phyloP scores from a whole-genome alignment of 2,797 vertebrate species.

The Schizothorax lantsangensis region DNA sequence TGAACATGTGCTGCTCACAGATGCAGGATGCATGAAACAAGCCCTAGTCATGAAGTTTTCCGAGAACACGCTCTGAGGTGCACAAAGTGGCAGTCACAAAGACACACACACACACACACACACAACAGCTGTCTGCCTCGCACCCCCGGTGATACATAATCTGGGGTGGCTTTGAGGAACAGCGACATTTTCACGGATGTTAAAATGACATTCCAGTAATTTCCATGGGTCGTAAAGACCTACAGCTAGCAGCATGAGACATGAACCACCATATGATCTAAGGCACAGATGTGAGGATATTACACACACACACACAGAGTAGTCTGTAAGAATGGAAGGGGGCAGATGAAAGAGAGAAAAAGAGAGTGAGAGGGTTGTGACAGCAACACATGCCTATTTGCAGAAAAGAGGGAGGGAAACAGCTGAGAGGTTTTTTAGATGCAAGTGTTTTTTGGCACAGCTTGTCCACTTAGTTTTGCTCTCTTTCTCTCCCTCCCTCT shows the following conservation, averaged over 20 bases:
- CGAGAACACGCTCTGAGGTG: not conserved
- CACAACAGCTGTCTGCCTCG: conserved; percentile 40
- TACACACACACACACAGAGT: not conserved
- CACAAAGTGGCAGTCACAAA: conserved; percentile 19
- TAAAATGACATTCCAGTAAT: conserved; percentile 63
- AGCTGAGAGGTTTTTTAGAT: conserved; percentile 56
- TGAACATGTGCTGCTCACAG: not conserved
- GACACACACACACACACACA: conserved; percentile 33
- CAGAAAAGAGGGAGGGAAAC: conserved; percentile 57
- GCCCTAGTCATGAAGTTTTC: conserved; percentile 15
- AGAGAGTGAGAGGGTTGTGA: conserved; percentile 2
- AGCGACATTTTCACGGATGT: conserved; percentile 59
- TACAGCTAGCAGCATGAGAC: conserved; percentile 52
- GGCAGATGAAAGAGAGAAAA: conserved; percentile 29
- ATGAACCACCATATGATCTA: conserved; percentile 58
- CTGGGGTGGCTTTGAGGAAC: conserved; percentile 56
- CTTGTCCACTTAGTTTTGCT: conserved; percentile 22
- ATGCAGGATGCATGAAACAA: not conserved
- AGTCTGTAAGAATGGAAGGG: conserved; percentile 27
- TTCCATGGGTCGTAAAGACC: conserved; percentile 63
- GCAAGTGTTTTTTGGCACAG: conserved; percentile 55
- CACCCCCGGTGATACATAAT: conserved; percentile 55
- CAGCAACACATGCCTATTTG: conserved; percentile 38
- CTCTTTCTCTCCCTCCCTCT: not conserved
- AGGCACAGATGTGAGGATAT: conserved; percentile 58